Evolutionary conservation across 2,797 vertebrate genomes (phyloP), one percentile per base, ranked within the genome.

Genomic region (Muraenolepis orangiensis): DNA sequence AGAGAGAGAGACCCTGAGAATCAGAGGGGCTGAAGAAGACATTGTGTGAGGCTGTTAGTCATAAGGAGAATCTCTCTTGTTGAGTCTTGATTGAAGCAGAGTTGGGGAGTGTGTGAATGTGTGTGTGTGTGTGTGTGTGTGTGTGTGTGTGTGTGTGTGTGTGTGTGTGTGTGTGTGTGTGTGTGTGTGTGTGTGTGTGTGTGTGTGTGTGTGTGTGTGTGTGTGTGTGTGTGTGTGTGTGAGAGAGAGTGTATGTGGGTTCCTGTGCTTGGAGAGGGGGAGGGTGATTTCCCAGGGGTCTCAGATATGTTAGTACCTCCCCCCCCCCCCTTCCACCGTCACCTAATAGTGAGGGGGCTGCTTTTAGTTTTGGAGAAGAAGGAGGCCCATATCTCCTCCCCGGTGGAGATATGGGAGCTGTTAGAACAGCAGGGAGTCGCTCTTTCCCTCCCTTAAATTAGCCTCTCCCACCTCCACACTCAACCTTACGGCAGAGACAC

Each of bases 281-380:
- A 71, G 78, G 69, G 29, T 80, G 82, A 88, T 85, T 85, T 92
- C 89, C 87, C 85, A 77, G 73, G 87, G 86, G 86, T 86, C 81
- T 89, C 74, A 16, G 81, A 88, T 82, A 81, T 78, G 83, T 84
- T 73, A 87, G 84, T 75, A 6, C 46, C 18, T 20, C 18, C 46
- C 18, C 6, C 20, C 6, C 3, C 6, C 6, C 20, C 1, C 75
- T 70, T 80, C 80, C 82, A 91, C 82, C n/a, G n/a, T n/a, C 38
- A 51, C 82, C 46, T 57, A n/a, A 57, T n/a, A 13, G 80, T 82
- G 84, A 74, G 90, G 86, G 88, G 77, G 71, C 77, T 2, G 81
- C 76, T 87, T 88, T 90, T 85, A 88, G 85, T 90, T 89, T 84
- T 73, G 77, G 76, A 70, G 75, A 71, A 66, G 31, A 76, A 67